Conservation (phyloP, 2,888 invertebrate genomes). For the Pristionchus arcanus region DNA sequence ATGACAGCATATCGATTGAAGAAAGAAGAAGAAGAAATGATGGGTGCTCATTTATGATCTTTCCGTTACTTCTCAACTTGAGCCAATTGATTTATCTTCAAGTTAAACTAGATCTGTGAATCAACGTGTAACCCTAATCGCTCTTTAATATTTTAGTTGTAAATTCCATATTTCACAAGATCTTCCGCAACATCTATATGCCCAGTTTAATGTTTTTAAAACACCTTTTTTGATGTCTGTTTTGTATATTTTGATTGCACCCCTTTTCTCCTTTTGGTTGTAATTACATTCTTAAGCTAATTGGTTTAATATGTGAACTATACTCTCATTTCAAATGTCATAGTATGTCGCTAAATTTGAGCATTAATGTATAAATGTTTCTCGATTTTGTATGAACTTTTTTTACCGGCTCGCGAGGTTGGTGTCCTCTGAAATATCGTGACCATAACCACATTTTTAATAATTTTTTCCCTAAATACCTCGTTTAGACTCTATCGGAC, state of each 20-base stretch:
- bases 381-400: background rate
- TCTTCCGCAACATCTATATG: background rate
- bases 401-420: background rate
- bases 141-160: background rate
- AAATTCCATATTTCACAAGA: background rate
- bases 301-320: background rate
- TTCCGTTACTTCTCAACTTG: background rate
- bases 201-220: background rate
- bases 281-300: background rate
- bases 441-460: background rate
- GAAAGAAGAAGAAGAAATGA: conserved; percentile 51
- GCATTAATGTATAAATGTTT: background rate
- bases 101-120: conserved; percentile 2
- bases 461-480: background rate
- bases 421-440: background rate
- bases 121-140: conserved; percentile 2
- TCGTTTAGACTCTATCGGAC: background rate
- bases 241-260: background rate
- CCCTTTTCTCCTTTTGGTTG: background rate
- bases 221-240: background rate
- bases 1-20: conserved; percentile 48
- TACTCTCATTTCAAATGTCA: background rate
- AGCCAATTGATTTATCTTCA: background rate
- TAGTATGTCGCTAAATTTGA: background rate
- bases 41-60: conserved; percentile 25